These are phyloP conservation scores for Eucriotettix oculatus DNA, from an alignment of 2,888 invertebrate species.

Conservation along the genomic window DNA sequence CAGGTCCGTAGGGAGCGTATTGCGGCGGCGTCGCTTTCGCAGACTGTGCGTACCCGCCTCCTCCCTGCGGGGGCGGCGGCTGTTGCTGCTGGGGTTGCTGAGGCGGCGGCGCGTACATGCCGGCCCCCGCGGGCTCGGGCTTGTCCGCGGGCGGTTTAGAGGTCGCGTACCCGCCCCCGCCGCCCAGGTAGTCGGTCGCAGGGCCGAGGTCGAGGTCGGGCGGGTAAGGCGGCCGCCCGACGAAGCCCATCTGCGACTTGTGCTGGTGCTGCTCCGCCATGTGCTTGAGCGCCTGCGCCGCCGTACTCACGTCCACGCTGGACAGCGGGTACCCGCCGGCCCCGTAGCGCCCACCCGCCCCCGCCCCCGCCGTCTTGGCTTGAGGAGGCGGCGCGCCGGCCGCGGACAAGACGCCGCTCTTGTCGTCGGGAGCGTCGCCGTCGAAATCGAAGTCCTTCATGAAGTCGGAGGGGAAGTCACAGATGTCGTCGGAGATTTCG, in stretches of 20 bases:
- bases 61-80: neutral
- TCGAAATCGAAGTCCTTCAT: constrained; percentile 40
- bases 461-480: constrained; percentile 67
- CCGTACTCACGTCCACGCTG: constrained; percentile 63
- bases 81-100: neutral
- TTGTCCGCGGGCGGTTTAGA: neutral
- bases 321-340: neutral
- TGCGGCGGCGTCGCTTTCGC: neutral
- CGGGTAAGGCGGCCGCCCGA: constrained; percentile 31
- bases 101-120: neutral
- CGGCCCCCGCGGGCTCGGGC: neutral
- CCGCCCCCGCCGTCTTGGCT: neutral
- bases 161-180: constrained; percentile 17
- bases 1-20: neutral
- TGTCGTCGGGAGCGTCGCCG: neutral
- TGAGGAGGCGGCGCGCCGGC: constrained; percentile 5
- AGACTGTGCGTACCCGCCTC: neutral
- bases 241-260: constrained; percentile 44
- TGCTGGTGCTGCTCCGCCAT: constrained; percentile 96
- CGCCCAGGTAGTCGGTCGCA: constrained; percentile 19
- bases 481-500: constrained; percentile 66
- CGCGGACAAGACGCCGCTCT: constrained; percentile 14
- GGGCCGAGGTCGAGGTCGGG: constrained; percentile 20
- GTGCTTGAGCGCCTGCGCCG: constrained; percentile 87
- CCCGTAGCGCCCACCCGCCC: neutral